Base-by-base conservation (phyloP, 2,113 vertebrate species). In the Cyanoramphus novaezelandiae region DNA sequence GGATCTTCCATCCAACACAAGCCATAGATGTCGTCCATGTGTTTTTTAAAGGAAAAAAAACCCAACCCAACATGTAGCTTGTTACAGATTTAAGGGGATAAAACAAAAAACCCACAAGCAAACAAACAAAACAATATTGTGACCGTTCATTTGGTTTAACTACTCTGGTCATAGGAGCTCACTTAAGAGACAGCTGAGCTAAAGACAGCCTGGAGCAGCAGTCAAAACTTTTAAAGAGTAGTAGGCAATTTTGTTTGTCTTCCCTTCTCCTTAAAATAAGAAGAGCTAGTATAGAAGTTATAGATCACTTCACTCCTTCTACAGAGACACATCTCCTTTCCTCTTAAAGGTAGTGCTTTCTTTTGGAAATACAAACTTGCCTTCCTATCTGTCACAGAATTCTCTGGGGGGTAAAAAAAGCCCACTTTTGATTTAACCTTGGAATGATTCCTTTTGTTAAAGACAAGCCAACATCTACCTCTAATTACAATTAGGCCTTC, bases 221-320 rank as follows among this genome's bases (percentile, higher is more conserved):
- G 41, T 9, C 76, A 91, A 85, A 91, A 53, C 35, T 92, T 93
- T 89, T 62, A 52, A 85, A 91, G 65, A 78, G 31, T 28, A 78
- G 39, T 14, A 69, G 52, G 25, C 25, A 53, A 46, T 85, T 79
- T 59, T 80, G 17, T 65, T 72, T 82, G 16, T 55, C 69, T 84
- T 84, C 46, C 25, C 60, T 81, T 70, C 63, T 67, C 63, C 41
- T 90, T 82, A 77, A 92, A 92, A 95, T 65, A 82, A 88, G 50
- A 82, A 94, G 68, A 68, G 23, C 28, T 63, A 57, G 28, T 59
- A 72, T 59, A 71, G 67, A 94, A 84, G 76, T 94, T 87, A 88
- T 20, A 79, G 41, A 80, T 82, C 37, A 53, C 17, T 44, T 77
- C 5, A 63, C 68, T 87, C 44, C 55, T 94, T 86, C 52, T 39